phyloP scores from a whole-genome alignment of 2,797 vertebrate genomes.

The Syndactyla subalaris region DNA sequence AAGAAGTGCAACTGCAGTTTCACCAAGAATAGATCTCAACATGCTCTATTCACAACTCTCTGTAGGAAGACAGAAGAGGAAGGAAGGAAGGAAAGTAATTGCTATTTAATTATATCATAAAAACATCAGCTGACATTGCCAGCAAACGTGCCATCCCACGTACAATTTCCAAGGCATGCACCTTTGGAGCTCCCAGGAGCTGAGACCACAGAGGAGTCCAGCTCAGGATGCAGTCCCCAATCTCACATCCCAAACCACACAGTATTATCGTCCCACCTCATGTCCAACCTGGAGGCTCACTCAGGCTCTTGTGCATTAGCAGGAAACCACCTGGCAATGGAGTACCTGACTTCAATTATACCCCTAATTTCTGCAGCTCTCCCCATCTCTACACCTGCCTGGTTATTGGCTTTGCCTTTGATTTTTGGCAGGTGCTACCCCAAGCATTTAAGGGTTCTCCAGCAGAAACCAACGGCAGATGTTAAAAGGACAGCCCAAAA shows the following conservation, averaged over 20 bases:
- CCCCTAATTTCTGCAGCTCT: background rate
- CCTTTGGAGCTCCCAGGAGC: background rate
- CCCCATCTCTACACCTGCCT: background rate
- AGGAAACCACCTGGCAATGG: background rate
- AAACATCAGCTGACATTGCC: background rate
- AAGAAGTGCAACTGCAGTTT: background rate
- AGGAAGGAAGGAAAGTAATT: background rate
- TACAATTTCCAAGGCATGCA: rapidly evolving
- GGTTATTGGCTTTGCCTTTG: background rate
- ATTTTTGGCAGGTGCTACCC: background rate
- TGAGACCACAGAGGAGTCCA: too few relatives aligned
- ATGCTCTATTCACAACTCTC: background rate
- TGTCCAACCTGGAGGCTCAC: rapidly evolving
- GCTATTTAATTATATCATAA: slow-evolving; percentile 16
- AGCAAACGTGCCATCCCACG: background rate
- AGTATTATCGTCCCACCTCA: background rate
- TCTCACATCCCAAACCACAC: background rate
- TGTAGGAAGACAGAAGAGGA: background rate
- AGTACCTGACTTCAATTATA: background rate
- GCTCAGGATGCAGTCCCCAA: background rate
- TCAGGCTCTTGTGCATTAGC: background rate
- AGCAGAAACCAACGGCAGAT: background rate
- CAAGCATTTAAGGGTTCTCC: background rate
- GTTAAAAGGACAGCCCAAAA: background rate
- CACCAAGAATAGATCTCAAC: slow-evolving; percentile 20